Base-by-base conservation (phyloP, 2,797 vertebrate species). In the Crenuchus spilurus region DNA sequence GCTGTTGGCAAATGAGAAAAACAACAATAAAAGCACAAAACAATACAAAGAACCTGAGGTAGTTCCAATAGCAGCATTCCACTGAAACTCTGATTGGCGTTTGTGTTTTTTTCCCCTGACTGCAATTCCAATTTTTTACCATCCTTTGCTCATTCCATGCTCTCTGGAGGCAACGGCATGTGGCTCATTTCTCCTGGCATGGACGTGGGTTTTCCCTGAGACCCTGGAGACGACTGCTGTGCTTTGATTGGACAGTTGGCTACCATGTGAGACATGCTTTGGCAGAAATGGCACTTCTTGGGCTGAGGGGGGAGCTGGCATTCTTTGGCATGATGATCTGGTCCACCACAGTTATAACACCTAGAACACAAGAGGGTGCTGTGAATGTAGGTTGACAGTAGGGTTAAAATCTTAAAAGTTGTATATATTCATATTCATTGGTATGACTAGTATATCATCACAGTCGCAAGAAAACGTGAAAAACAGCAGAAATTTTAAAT, bases 201-300 rank as follows among this genome's bases (percentile, higher is more conserved):
- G 70, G 87, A 91, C 77, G 87, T 70, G 6, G 92, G 87, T 70
- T 91, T 91, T 80, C 91, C 94, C 91, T 94, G 94, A 75, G 93
- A 90, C 80, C 89, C 90, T 75, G 90, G 86, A 0, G 89, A 90
- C 74, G 87, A 89, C 81, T 90, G 95, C 88, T 95, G 93, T 31
- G 91, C 92, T 91, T 92, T 96, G 65, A 84, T 74, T 0, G 94
- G 95, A 87, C 95, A 98, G 70, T 86, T 93, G 84, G 95, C 95
- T 35, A 97, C 94, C 95, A 97, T 96, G 86, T 97, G 96, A 84
- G 88, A 91, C 76, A 94, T 89, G 83, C 94, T 96, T 86, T 97
- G 96, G 89, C 96, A 98, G 82, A 94, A 96, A 87, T 97, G 95
- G 85, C 95, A 97, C 88, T 95, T 97, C 88, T 97, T 97, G 57